Conservation (phyloP, 2,113 vertebrate genomes). For the Nannospalax galili region DNA sequence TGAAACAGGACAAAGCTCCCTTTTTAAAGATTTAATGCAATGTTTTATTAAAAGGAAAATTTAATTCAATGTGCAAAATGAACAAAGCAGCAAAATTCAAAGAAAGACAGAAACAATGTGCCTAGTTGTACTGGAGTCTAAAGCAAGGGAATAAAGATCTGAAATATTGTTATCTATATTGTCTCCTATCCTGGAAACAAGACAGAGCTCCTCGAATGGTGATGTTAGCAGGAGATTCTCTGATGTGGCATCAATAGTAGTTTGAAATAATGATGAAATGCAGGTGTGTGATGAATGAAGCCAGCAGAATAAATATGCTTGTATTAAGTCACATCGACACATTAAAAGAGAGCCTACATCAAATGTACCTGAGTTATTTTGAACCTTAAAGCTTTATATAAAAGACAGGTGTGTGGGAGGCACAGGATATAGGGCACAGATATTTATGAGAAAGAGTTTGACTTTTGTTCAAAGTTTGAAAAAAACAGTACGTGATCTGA, state of each 20-base stretch:
- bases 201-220: not conserved
- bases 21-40: too few species aligned
- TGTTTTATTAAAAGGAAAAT: too few species aligned
- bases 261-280: not conserved
- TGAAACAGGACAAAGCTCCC: not conserved
- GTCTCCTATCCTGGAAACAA: too few species aligned
- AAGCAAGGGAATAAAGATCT: too few species aligned
- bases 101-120: too few species aligned
- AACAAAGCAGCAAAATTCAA: too few species aligned
- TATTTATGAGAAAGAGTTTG: not conserved
- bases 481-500: not conserved
- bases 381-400: not conserved
- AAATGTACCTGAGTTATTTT: not conserved
- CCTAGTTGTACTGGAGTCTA: too few species aligned
- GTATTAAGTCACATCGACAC: not conserved
- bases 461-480: not conserved
- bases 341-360: not conserved
- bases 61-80: too few species aligned
- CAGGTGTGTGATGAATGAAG: not conserved
- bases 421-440: not conserved
- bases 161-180: too few species aligned
- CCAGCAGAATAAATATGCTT: not conserved
- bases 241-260: not conserved
- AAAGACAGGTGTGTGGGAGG: not conserved
- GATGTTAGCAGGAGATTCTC: not conserved